Evolutionary conservation across 2,888 invertebrate genomes (phyloP), one percentile per base, ranked within the genome.

Genomic region (Coenonympha glycerion): DNA sequence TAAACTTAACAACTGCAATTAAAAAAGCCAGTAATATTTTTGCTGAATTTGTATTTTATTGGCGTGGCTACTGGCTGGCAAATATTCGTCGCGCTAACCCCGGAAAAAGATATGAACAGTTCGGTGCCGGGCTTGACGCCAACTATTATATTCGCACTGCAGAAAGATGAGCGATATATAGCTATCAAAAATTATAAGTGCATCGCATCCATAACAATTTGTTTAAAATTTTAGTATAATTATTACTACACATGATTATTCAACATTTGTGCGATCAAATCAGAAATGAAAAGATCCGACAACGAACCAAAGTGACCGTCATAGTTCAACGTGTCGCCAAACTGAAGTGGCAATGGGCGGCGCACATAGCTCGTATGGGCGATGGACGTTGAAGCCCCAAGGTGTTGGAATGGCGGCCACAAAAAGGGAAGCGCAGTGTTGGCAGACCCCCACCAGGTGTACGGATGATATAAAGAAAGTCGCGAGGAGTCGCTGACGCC

Each of bases 101-200:
- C 57, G 56, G 56, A 59, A 62, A 63, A 65, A 65, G 62, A 69
- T 65, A 65, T 65, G 65, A 66, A 60, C 63, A 63, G 59, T 61
- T 57, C 52, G 63, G 68, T 55, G 60, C 62, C 63, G 73, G 79
- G 78, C 68, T 62, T 59, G 53, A 56, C 76, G 79, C 79, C 79
- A 79, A 76, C 63, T 66, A 62, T n/a, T n/a, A n/a, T 53, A 66
- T 72, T 76, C 76, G 71, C 73, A 75, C 69, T 75, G 76, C 74
- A 76, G 71, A 72, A 73, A 73, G 72, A 76, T 76, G 73, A 70
- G 69, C 68, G 64, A 71, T 73, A 69, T 71, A 71, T 73, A n/a
- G n/a, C n/a, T n/a, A n/a, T n/a, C n/a, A 69, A 68, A 66, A 69
- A 66, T 67, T 67, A n/a, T n/a, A n/a, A n/a, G 64, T 67, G 62